phyloP scores from a whole-genome alignment of 2,888 invertebrate genomes.

The Hedya salicella region DNA sequence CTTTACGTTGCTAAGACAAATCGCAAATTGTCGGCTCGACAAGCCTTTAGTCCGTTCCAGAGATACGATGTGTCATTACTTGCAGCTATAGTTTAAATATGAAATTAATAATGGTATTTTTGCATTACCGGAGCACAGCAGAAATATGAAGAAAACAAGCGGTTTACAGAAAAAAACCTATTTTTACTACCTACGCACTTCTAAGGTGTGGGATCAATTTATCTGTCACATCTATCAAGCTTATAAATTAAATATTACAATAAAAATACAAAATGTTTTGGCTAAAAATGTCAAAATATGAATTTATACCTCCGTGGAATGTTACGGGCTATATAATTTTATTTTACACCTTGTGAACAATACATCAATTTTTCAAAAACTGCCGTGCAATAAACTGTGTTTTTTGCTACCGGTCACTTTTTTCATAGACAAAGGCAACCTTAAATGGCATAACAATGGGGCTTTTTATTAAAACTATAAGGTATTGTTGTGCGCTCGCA shows the following conservation, averaged over 20 bases:
- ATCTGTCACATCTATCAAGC: slow-evolving; percentile 71
- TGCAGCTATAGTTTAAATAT: neutral
- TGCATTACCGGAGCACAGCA: neutral
- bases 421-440: slow-evolving; percentile 39
- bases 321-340: slow-evolving; percentile 57
- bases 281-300: slow-evolving; percentile 76
- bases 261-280: slow-evolving; percentile 74
- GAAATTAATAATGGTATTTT: neutral
- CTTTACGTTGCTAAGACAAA: slow-evolving; percentile 75
- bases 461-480: slow-evolving; percentile 37
- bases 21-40: slow-evolving; percentile 76
- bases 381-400: slow-evolving; percentile 61
- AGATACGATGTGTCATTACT: slow-evolving; percentile 47
- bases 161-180: neutral
- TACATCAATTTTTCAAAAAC: slow-evolving; percentile 68
- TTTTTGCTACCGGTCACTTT: slow-evolving; percentile 46
- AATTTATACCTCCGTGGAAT: slow-evolving; percentile 66
- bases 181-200: slow-evolving; percentile 32
- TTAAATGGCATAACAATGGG: slow-evolving; percentile 36
- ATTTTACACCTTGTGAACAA: slow-evolving; percentile 77
- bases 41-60: slow-evolving; percentile 61
- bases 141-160: neutral
- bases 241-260: slow-evolving; percentile 72
- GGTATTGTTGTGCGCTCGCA: slow-evolving; percentile 58
- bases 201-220: slow-evolving; percentile 44